These are phyloP conservation scores for Drosophila neoperkinsi DNA, from an alignment of 2,888 invertebrate genomes.

Conservation along the genomic window DNA sequence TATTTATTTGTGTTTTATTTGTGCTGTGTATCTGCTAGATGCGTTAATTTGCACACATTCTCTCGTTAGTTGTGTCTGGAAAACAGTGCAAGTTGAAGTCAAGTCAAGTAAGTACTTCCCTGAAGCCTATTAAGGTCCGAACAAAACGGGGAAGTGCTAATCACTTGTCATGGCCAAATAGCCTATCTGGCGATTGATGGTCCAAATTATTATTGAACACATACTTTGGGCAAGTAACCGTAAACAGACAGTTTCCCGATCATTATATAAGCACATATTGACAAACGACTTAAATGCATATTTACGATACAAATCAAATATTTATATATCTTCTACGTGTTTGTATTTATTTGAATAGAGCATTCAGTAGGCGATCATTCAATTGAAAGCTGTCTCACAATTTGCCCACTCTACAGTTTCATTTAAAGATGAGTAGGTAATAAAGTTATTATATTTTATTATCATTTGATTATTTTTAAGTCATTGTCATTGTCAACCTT, in stretches of 20 bases:
- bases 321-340: neutral
- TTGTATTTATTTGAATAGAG: neutral
- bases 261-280: too few relatives aligned
- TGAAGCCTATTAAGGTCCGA: conserved; percentile 45
- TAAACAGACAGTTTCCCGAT: too few relatives aligned
- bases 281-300: neutral
- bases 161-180: conserved; percentile 33
- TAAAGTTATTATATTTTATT: neutral
- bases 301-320: neutral
- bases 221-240: neutral
- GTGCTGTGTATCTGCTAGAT: conserved; percentile 34
- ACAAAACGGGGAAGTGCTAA: conserved; percentile 50
- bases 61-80: neutral
- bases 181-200: conserved; percentile 7
- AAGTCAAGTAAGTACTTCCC: conserved; percentile 45
- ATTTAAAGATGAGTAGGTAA: neutral
- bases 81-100: conserved; percentile 29
- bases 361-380: neutral
- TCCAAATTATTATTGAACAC: neutral
- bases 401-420: neutral
- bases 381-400: neutral
- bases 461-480: neutral
- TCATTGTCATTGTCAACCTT: neutral
- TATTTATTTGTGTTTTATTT: conserved; percentile 9
- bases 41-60: conserved; percentile 26